Percentiles rank a stretch among this genome's conserved stretches.
These are phyloP conservation scores for Kryphioiulus occultus DNA, from an alignment of 2,888 invertebrate species.

Conservation along the genomic window DNA sequence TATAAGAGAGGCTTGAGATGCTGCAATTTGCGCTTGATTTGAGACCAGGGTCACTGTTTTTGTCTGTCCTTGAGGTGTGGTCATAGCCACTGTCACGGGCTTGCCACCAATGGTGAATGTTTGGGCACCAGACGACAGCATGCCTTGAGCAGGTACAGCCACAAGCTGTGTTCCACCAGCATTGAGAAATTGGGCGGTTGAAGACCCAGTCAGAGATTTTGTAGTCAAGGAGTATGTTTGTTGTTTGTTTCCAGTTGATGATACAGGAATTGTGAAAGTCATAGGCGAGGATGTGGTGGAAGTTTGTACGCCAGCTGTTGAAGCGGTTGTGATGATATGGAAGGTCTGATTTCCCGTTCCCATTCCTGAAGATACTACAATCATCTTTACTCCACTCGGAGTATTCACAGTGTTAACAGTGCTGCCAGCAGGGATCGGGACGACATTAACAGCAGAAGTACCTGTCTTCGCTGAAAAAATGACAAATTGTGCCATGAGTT, in stretches of 20 bases:
- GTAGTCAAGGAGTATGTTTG: constrained; percentile 71
- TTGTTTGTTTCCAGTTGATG: constrained; percentile 64
- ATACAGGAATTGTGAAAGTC: constrained; percentile 71
- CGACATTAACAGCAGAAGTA: constrained; percentile 61
- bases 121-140: constrained; percentile 60
- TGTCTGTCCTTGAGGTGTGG: constrained; percentile 66
- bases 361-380: constrained; percentile 67
- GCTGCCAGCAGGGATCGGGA: constrained; percentile 62
- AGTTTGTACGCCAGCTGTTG: constrained; percentile 52
- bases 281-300: constrained; percentile 71
- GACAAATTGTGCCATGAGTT: no score
- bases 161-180: constrained; percentile 58
- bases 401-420: constrained; percentile 53
- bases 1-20: constrained; percentile 50
- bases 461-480: constrained; percentile 52
- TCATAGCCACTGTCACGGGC: constrained; percentile 76
- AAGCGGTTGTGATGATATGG: constrained; percentile 51
- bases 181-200: constrained; percentile 54
- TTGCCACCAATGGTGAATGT: constrained; percentile 75
- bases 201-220: constrained; percentile 60
- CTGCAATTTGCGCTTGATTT: constrained; percentile 53
- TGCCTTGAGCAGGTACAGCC: constrained; percentile 59
- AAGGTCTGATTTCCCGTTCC: constrained; percentile 52
- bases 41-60: constrained; percentile 72
- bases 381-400: constrained; percentile 65